Evolutionary conservation across 2,797 vertebrate genomes (phyloP).

Genomic region (Enteromius unitaeniatus): DNA sequence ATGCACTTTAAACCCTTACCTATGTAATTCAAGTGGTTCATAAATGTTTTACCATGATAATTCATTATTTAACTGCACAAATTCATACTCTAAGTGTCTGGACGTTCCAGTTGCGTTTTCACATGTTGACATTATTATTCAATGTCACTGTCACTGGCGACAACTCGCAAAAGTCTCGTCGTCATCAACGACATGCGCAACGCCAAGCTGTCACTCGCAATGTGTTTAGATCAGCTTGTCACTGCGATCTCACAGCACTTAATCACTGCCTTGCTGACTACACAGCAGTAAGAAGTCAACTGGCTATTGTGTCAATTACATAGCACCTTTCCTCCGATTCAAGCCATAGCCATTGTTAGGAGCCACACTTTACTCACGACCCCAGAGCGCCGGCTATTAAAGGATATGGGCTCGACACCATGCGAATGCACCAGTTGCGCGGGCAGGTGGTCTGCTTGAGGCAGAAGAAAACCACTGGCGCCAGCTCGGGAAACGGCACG

Average conservation of each 20-base stretch:
- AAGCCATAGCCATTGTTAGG: not conserved
- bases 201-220: constrained; percentile 14
- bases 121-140: constrained; percentile 18
- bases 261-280: constrained; percentile 33
- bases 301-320: constrained; percentile 12
- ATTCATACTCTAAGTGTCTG: constrained; percentile 5
- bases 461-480: constrained; percentile 96
- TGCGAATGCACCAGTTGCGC: constrained; percentile 97
- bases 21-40: constrained; percentile 12
- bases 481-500: constrained; percentile 92
- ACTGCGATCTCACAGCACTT: constrained; percentile 18
- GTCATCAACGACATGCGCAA: not conserved
- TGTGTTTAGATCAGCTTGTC: constrained; percentile 30
- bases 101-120: not conserved
- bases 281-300: constrained; percentile 14
- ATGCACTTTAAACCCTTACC: constrained; percentile 38
- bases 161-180: not conserved
- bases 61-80: constrained; percentile 30
- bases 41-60: constrained; percentile 5
- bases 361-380: constrained; percentile 20
- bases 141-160: constrained; percentile 11
- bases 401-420: constrained; percentile 99
- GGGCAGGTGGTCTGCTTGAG: constrained; percentile 97
- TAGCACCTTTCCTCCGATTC: constrained; percentile 1
- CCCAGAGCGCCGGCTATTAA: constrained; percentile 57